Conservation (phyloP, 2,888 invertebrate genomes). For the Lithophane socia region DNA sequence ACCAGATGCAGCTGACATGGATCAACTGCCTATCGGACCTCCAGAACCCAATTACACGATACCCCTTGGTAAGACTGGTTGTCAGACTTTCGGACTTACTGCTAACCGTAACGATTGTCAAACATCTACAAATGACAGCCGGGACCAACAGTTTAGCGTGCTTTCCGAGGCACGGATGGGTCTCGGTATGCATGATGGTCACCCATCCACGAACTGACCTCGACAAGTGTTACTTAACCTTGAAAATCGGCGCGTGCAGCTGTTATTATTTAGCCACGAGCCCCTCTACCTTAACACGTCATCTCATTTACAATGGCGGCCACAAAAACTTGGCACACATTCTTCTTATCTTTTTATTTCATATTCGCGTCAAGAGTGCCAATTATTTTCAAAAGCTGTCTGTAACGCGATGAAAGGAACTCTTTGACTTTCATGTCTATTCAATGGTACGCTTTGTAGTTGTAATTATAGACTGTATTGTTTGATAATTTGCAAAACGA, state of each 20-base stretch:
- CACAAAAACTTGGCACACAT: conserved; percentile 34
- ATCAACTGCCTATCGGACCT: too few species aligned
- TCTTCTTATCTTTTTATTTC: conserved; percentile 7
- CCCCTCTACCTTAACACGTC: conserved; percentile 15
- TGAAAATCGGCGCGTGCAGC: not conserved
- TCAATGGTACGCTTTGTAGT: conserved; percentile 52
- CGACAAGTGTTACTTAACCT: not conserved
- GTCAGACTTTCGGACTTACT: too few species aligned
- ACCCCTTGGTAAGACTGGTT: too few species aligned
- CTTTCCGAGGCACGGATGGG: too few species aligned
- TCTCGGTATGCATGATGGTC: too few species aligned
- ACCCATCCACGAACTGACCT: too few species aligned
- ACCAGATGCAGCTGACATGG: too few species aligned
- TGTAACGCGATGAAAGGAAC: conserved; percentile 48
- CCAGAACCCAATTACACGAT: too few species aligned
- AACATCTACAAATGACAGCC: too few species aligned
- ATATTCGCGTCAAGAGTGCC: conserved; percentile 50
- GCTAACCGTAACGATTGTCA: too few species aligned
- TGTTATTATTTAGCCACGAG: not conserved
- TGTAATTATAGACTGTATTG: conserved; percentile 51
- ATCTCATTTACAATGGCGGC: conserved; percentile 18
- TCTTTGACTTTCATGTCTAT: conserved; percentile 49
- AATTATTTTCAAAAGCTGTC: conserved; percentile 55
- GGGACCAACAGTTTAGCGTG: too few species aligned
- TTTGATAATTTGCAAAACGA: conserved; percentile 52